phyloP scores from a whole-genome alignment of 1,140 invertebrate species.

The Drosophila kepulauana region DNA sequence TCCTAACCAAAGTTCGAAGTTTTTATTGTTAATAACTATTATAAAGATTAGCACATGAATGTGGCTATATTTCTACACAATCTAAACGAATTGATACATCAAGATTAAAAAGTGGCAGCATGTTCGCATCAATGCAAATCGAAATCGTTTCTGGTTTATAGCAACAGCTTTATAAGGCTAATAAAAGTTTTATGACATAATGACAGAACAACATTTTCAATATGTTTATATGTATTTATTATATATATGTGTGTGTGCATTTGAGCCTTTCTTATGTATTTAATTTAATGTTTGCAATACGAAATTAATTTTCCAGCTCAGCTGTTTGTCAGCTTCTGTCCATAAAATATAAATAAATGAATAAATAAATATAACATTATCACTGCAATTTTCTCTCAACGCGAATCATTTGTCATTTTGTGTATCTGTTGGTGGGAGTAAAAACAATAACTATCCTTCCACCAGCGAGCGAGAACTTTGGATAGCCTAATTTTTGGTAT shows the following conservation, averaged over 20 bases:
- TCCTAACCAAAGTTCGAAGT: too few relatives aligned
- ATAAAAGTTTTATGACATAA: conserved; percentile 61
- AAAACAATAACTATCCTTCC: too few relatives aligned
- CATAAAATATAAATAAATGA: conserved; percentile 27
- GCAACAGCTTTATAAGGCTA: conserved; percentile 60
- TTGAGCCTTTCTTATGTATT: background rate
- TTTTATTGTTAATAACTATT: too few relatives aligned
- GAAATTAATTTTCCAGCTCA: conserved; percentile 69
- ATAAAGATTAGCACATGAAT: too few relatives aligned
- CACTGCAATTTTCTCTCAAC: conserved; percentile 26
- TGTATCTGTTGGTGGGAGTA: too few relatives aligned
- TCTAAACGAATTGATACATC: too few relatives aligned
- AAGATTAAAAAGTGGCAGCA: background rate
- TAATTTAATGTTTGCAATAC: conserved; percentile 34
- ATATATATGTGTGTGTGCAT: background rate
- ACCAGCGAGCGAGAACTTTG: background rate
- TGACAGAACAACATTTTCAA: conserved; percentile 11
- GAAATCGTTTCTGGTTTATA: conserved; percentile 14
- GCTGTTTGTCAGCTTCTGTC: conserved; percentile 2
- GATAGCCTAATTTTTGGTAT: conserved; percentile 55
- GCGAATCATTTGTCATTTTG: conserved; percentile 61
- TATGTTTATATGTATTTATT: conserved; percentile 7
- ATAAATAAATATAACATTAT: conserved; percentile 50
- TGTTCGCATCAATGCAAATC: background rate
- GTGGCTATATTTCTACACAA: too few relatives aligned